Evolutionary conservation across 1,140 invertebrate genomes (phyloP).

Genomic region (Brachionus calyciflorus): DNA sequence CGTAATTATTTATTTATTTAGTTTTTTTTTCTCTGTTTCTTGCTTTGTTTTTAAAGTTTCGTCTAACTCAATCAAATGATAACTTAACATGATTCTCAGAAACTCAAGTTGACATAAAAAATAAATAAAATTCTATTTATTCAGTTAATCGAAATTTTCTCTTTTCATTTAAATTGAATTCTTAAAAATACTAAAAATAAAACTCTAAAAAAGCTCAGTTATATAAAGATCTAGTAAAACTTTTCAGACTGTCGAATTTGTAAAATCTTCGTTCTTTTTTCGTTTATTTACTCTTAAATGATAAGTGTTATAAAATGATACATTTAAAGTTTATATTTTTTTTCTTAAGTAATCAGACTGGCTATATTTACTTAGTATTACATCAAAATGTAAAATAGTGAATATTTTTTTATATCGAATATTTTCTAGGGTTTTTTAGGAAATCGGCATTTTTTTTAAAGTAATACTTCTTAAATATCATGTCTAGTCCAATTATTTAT

Average conservation of each 20-base stretch:
- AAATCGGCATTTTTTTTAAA: too few species aligned
- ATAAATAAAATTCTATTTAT: constrained; percentile 5
- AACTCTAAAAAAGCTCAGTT: not conserved
- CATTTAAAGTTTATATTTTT: not conserved
- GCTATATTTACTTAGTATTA: constrained; percentile 2
- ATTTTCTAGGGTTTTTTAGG: too few species aligned
- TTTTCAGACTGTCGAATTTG: too few species aligned
- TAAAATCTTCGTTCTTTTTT: not conserved
- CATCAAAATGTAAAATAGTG: not conserved
- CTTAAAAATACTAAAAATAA: not conserved
- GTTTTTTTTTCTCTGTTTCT: too few species aligned
- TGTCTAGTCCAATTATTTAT: constrained; percentile 37
- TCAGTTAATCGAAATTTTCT: not conserved
- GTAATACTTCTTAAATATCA: too few species aligned
- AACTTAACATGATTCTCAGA: constrained; percentile 28
- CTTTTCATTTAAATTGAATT: not conserved
- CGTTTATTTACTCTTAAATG: not conserved
- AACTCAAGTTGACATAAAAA: constrained; percentile 21
- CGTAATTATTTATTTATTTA: not conserved
- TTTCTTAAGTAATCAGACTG: constrained; percentile 17
- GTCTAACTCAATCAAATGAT: constrained; percentile 39
- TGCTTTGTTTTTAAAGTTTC: not conserved
- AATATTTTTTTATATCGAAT: too few species aligned
- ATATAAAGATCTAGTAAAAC: too few species aligned
- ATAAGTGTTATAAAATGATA: constrained; percentile 23